phyloP scores from a whole-genome alignment of 2,797 vertebrate species.

The Eidolon dupreanum region DNA sequence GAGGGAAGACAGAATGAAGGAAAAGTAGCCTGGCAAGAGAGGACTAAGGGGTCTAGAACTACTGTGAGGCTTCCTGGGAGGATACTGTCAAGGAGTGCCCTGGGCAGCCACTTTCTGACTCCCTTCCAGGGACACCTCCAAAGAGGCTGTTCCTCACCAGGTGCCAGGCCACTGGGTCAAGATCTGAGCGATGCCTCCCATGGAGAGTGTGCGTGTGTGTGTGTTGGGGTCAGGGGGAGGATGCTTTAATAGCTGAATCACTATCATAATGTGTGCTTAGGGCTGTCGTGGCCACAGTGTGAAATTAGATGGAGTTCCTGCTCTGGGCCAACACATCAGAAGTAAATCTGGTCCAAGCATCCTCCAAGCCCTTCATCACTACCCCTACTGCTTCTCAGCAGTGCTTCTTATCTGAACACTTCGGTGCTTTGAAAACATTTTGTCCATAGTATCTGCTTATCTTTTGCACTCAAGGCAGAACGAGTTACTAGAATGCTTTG shows the following conservation, averaged over 20 bases:
- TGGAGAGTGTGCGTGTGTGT: not conserved
- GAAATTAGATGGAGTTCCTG: not conserved
- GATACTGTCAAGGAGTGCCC: not conserved
- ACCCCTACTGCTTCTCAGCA: not conserved
- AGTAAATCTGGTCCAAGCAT: not conserved
- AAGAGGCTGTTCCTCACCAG: not conserved
- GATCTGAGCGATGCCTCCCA: accelerated
- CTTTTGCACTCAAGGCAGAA: not conserved
- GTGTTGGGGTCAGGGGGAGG: no score
- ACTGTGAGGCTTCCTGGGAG: not conserved
- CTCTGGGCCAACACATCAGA: not conserved
- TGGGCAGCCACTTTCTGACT: not conserved
- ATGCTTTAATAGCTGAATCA: no score
- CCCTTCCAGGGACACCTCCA: not conserved
- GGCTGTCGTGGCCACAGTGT: not conserved
- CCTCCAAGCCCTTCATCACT: not conserved
- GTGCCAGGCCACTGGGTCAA: not conserved
- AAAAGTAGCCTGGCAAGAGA: not conserved
- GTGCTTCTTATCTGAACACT: not conserved
- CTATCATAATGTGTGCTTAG: accelerated
- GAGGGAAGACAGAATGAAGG: not conserved
- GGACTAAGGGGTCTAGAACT: not conserved
- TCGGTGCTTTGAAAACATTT: not conserved
- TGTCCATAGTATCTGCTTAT: not conserved
- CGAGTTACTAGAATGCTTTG: not conserved